Conservation (phyloP, 2,113 vertebrate genomes). For the Rissa tridactyla region DNA sequence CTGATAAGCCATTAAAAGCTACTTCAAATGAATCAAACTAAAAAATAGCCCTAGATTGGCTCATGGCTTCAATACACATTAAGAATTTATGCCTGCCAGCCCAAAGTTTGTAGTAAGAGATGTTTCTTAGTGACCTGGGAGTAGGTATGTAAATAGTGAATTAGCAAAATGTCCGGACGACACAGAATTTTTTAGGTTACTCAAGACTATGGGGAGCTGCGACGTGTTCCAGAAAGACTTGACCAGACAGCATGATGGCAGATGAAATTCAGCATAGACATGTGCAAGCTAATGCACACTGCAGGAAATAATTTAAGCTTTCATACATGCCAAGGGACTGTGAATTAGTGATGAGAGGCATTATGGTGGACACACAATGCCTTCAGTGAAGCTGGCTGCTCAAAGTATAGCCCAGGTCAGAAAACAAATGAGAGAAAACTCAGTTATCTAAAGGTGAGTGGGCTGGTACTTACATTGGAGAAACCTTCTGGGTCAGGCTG, state of each 20-base stretch:
- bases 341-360: conserved; percentile 69
- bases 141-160: conserved; percentile 72
- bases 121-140: conserved; percentile 69
- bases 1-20: conserved; percentile 25
- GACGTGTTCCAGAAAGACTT: conserved; percentile 62
- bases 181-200: conserved; percentile 73
- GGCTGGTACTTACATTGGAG: neutral
- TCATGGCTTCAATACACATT: conserved; percentile 37
- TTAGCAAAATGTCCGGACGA: conserved; percentile 68
- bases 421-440: conserved; percentile 11
- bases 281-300: conserved; percentile 63
- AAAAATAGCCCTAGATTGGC: conserved; percentile 31
- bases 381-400: conserved; percentile 55
- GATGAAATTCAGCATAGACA: conserved; percentile 68
- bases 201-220: conserved; percentile 59
- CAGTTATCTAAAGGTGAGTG: neutral
- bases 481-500: conserved; percentile 22
- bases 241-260: conserved; percentile 71
- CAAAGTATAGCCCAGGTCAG: conserved; percentile 7
- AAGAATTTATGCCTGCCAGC: conserved; percentile 56
- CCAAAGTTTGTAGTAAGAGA: conserved; percentile 50
- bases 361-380: conserved; percentile 60
- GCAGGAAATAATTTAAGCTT: conserved; percentile 72
- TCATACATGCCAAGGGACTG: conserved; percentile 61
- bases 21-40: conserved; percentile 21